These are phyloP conservation scores for Pseudomugil tenellus DNA, from an alignment of 2,797 vertebrate species.

Conservation along the genomic window DNA sequence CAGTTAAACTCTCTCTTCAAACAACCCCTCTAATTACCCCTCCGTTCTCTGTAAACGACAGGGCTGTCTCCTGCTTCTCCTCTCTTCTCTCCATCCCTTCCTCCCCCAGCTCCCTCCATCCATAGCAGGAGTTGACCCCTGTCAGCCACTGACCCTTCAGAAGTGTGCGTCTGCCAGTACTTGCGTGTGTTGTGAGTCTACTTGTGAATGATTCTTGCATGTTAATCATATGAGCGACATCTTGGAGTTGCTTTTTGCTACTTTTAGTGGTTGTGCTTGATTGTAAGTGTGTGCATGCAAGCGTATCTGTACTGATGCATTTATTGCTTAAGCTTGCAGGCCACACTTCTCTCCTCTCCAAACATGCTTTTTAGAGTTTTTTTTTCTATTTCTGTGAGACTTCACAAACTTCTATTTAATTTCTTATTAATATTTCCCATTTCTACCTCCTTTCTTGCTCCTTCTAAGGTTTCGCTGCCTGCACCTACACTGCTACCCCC, in stretches of 20 bases:
- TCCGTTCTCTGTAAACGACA: conserved; percentile 82
- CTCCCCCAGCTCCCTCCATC: conserved; percentile 54
- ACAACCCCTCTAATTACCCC: conserved; percentile 87
- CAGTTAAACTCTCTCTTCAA: conserved; percentile 90
- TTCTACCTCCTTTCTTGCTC: conserved; percentile 20
- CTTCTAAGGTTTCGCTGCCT: conserved; percentile 27
- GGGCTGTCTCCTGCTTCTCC: conserved; percentile 69
- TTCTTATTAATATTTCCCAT: conserved; percentile 32
- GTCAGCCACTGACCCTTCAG: conserved; percentile 73
- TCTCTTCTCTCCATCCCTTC: conserved; percentile 45
- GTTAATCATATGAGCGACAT: conserved; percentile 54
- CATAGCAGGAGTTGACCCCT: conserved; percentile 82
- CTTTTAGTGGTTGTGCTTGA: conserved; percentile 56
- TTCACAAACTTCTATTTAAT: conserved; percentile 25
- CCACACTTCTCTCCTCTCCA: conserved; percentile 20
- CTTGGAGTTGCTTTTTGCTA: conserved; percentile 44
- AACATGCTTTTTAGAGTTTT: neutral
- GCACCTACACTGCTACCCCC: conserved; percentile 12
- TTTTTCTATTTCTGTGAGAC: conserved; percentile 23
- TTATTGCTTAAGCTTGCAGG: conserved; percentile 24
- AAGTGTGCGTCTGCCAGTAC: conserved; percentile 29
- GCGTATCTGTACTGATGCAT: neutral
- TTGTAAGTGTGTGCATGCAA: neutral
- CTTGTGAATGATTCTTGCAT: conserved; percentile 47
- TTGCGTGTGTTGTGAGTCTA: neutral